These are phyloP conservation scores for Seira musarum DNA, from an alignment of 2,888 invertebrate species.

Conservation along the genomic window DNA sequence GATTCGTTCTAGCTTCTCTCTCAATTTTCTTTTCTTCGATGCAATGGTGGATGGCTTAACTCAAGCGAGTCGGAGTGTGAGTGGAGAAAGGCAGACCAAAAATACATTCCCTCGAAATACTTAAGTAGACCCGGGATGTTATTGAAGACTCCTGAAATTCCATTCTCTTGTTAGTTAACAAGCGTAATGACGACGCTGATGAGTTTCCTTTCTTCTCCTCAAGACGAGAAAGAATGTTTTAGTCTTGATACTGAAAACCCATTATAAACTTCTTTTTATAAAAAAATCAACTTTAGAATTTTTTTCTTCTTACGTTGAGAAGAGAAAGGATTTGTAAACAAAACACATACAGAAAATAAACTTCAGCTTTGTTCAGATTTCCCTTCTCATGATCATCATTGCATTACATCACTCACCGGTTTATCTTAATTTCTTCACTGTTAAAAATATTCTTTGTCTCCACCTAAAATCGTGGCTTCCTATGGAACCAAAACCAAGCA, in stretches of 20 bases:
- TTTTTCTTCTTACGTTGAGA: too few species aligned
- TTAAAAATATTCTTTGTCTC: background rate
- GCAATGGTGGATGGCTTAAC: background rate
- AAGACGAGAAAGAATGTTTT: background rate
- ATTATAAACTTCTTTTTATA: background rate
- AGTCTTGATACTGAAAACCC: background rate
- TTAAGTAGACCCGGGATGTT: background rate
- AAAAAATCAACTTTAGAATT: background rate
- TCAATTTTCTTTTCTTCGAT: background rate
- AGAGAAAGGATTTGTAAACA: conserved; percentile 7
- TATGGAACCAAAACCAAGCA: too few species aligned
- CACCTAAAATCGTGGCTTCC: too few species aligned
- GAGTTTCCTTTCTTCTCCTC: conserved; percentile 28
- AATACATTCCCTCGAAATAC: background rate
- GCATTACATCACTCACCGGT: background rate
- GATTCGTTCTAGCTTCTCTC: background rate
- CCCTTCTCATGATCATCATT: background rate
- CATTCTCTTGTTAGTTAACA: conserved; percentile 37
- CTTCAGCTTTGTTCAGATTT: background rate
- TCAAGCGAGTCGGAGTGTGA: too few species aligned
- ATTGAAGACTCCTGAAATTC: conserved; percentile 33
- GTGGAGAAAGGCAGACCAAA: too few species aligned
- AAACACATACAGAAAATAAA: too few species aligned
- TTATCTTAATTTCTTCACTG: background rate
- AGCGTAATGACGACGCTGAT: conserved; percentile 32